Base-by-base conservation (phyloP, 2,797 vertebrate genomes). In the Enteromius anoplus region DNA sequence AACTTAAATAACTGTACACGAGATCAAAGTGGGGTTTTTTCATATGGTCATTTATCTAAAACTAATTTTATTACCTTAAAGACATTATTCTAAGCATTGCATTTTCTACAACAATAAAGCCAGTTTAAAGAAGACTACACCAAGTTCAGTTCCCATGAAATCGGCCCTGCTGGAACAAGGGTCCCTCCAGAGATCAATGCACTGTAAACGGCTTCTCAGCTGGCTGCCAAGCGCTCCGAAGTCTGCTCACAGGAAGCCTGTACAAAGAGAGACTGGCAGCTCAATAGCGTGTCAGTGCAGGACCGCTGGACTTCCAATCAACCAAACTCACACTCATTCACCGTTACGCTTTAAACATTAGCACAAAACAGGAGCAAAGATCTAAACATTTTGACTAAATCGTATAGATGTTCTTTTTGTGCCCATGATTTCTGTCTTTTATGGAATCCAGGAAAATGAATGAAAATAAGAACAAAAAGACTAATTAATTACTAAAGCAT, bases 201-300 rank as follows among this genome's bases (percentile, higher is more conserved):
- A 87, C 92, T 89, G 91, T 88, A 91, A 89, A 89, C 87, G 88
- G 86, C 85, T 88, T 89, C 85, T 89, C 82, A 82, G 84, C 84
- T 85, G 86, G 84, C 87, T 91, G 88, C 88, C 91, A 91, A 86
- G 82, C 85, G 80, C 81, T 87, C 77, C 69, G 51, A 86, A 87
- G 88, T 82, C 84, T 42, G 73, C 83, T 88, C 78, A 89, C 76
- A 89, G 77, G 86, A 84, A 88, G 84, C 73, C 64, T 81, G 85
- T 62, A 92, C 85, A 90, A 87, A 90, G 81, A 80, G 64, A 78
- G 76, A 85, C 64, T 88, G 84, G 53, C 86, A 87, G 77, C 65
- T 83, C 86, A 85, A 81, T 73, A 79, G 65, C 8, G 4, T 37
- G 29, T 68, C 80, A 72, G 37, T 72, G 45, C 76, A 80, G 9